Evolutionary conservation across 2,888 invertebrate genomes (phyloP).

Genomic region (Cryptus armator): DNA sequence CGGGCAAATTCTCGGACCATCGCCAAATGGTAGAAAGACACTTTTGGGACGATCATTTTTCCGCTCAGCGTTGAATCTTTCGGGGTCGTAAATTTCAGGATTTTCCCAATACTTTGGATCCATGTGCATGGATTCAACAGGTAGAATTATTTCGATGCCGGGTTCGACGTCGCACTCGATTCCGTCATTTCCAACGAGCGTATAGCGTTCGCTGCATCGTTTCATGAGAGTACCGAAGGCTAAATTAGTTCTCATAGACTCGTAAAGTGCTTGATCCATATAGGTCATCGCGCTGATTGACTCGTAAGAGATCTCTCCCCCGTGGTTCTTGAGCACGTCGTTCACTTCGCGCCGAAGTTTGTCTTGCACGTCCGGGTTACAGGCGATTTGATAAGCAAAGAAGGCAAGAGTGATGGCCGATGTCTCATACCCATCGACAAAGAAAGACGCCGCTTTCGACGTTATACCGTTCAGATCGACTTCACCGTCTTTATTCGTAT

Average conservation of each 20-base stretch:
- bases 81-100: conserved; percentile 76
- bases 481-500: conserved; percentile 68
- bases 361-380: conserved; percentile 84
- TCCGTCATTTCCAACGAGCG: conserved; percentile 77
- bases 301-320: conserved; percentile 85
- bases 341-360: conserved; percentile 85
- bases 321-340: conserved; percentile 77
- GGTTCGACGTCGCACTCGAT: conserved; percentile 69
- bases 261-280: conserved; percentile 85
- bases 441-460: conserved; percentile 86
- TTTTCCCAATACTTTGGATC: conserved; percentile 74
- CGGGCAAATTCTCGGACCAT: conserved; percentile 78
- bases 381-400: conserved; percentile 85
- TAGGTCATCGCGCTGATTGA: conserved; percentile 86
- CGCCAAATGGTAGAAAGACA: conserved; percentile 76
- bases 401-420: conserved; percentile 85
- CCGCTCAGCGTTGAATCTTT: conserved; percentile 73
- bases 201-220: conserved; percentile 71
- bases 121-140: conserved; percentile 63
- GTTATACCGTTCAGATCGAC: conserved; percentile 79
- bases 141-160: conserved; percentile 69
- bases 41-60: conserved; percentile 70
- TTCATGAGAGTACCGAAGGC: conserved; percentile 64
- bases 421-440: conserved; percentile 86
- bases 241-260: conserved; percentile 72